Evolutionary conservation across 2,888 invertebrate species (phyloP).

Genomic region (Sipha maydis): DNA sequence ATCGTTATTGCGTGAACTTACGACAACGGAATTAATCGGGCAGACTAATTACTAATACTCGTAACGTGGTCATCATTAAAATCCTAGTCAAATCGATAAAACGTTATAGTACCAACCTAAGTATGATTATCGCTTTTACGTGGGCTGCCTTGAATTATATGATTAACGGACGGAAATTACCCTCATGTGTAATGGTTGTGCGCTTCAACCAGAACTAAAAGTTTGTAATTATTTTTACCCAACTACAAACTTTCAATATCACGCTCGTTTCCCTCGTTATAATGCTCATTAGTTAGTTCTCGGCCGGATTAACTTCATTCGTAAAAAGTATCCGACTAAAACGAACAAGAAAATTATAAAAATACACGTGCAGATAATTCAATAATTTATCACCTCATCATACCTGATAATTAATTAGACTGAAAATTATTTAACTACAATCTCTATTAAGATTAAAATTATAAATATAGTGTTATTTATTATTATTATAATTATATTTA

Average conservation of each 20-base stretch:
- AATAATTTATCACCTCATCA: no score
- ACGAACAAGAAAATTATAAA: conserved; percentile 1
- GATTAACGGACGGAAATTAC: conserved; percentile 38
- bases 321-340: background rate
- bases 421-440: no score
- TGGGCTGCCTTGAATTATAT: background rate
- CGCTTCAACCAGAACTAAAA: conserved; percentile 17
- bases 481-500: no score
- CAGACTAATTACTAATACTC: background rate
- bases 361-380: background rate
- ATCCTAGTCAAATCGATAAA: background rate
- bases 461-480: no score
- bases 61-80: background rate
- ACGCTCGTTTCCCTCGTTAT: conserved; percentile 41
- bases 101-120: background rate
- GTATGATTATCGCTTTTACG: background rate
- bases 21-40: background rate
- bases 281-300: conserved; percentile 45
- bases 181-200: conserved; percentile 26
- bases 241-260: conserved; percentile 53
- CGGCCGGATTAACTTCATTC: conserved; percentile 33
- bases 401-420: no score
- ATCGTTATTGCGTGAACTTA: background rate
- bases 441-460: no score
- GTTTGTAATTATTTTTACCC: conserved; percentile 52